Base-by-base conservation (phyloP, 2,888 invertebrate species). In the Eulithis testata region DNA sequence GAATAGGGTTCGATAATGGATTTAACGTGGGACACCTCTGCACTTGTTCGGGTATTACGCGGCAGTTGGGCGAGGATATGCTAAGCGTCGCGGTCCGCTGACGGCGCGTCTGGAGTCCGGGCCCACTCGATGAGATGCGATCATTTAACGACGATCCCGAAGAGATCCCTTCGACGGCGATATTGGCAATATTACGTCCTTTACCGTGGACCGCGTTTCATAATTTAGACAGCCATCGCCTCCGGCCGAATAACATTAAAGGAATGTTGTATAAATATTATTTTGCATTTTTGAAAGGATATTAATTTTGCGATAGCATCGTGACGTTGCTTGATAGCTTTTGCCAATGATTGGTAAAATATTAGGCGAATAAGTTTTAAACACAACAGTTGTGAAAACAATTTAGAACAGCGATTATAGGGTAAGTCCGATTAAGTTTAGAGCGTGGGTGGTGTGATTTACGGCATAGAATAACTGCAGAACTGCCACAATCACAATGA, bases 1-100 rank as follows among this genome's bases (percentile, higher is more conserved):
- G 87, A 90, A 90, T 86, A 90, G 86, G 90, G 87, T 87, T 89
- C 87, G 84, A 90, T 91, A 90, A 91, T 89, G 84, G 86, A 85
- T 87, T 89, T 87, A 87, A 82, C 84, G 85, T 82, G 81, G 85
- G 80, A 81, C 78, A 81, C 77, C 78, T 76, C 82, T 73, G 80
- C 84, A 87, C 81, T 88, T 85, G 86, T 81, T 76, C 74, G 77
- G 78, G 82, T 84, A 89, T 88, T 87, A 86, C 80, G 84, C 79
- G 82, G 64, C 64, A 81, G 82, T 81, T 83, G 80, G 78, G 60
- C 54, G 82, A 82, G 84, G 86, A 87, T 90, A 91, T 91, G 91
- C 89, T 88, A 91, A 91, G 83, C 82, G 80, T 74, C 76, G 75
- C 73, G 76, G 78, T 75, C 77, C 85, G 90, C 91, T 90, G 91